phyloP scores from a whole-genome alignment of 1,140 invertebrate genomes.

The Aradophagus sp. region DNA sequence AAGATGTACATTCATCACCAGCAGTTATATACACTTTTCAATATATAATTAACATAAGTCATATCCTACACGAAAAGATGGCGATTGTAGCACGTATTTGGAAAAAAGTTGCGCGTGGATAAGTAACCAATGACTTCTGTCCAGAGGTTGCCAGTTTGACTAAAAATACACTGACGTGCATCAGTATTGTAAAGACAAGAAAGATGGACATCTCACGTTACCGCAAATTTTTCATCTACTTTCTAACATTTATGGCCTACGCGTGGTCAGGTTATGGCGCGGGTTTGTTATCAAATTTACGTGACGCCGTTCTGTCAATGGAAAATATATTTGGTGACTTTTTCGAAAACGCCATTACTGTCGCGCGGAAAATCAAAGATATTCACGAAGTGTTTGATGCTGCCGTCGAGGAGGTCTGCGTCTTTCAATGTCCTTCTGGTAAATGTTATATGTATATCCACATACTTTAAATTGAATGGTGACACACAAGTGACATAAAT shows the following conservation, averaged over 20 bases:
- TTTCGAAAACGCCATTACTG: conserved; percentile 83
- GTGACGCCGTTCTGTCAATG: conserved; percentile 85
- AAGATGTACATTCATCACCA: too few species aligned
- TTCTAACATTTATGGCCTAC: conserved; percentile 84
- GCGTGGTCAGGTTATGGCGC: conserved; percentile 87
- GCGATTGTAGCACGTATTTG: too few species aligned
- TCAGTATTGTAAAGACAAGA: background rate
- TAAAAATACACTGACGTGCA: conserved; percentile 43
- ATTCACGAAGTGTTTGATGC: conserved; percentile 88
- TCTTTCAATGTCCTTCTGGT: conserved; percentile 84
- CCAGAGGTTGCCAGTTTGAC: conserved; percentile 34
- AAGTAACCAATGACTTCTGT: conserved; percentile 38
- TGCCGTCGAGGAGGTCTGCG: conserved; percentile 87
- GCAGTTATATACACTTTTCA: too few species aligned
- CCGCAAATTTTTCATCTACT: conserved; percentile 83
- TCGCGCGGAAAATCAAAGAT: conserved; percentile 83
- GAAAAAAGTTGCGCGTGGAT: too few species aligned
- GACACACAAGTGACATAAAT: too few species aligned
- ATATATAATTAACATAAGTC: too few species aligned
- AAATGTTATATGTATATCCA: too few species aligned
- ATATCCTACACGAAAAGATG: too few species aligned
- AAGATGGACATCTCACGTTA: conserved; percentile 74
- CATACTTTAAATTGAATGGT: too few species aligned
- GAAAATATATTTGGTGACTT: conserved; percentile 85
- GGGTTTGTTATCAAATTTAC: conserved; percentile 81